Percentiles rank a stretch among this genome's conserved stretches.
phyloP scores from a whole-genome alignment of 1,140 invertebrate genomes.

The Lordiphosa collinella region DNA sequence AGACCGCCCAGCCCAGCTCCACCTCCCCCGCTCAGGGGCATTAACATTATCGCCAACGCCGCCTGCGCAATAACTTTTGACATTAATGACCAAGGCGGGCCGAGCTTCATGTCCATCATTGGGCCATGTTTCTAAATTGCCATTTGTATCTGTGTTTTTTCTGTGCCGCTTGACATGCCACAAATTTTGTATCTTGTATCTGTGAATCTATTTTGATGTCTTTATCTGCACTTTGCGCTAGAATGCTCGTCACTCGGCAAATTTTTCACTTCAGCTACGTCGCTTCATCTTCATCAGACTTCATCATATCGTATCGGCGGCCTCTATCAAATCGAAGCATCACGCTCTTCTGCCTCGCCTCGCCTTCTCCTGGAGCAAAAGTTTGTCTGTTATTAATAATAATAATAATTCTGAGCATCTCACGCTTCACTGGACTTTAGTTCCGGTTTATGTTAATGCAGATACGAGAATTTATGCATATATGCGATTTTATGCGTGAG shows the following conservation, averaged over 20 bases:
- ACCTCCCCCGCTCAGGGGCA: conserved; percentile 10
- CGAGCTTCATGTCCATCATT: conserved; percentile 35
- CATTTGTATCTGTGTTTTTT: conserved; percentile 55
- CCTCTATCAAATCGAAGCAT: conserved; percentile 28
- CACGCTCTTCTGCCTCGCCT: conserved; percentile 15
- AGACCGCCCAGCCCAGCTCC: conserved; percentile 24
- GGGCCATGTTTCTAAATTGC: conserved; percentile 58
- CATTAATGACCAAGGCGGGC: conserved; percentile 60
- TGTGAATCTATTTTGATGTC: conserved; percentile 40
- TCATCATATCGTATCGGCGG: conserved; percentile 15
- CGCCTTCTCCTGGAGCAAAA: not conserved
- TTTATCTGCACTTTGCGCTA: conserved; percentile 74
- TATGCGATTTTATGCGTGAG: conserved; percentile 11
- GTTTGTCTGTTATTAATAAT: conserved; percentile 46
- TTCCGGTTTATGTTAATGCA: conserved; percentile 69
- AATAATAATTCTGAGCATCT: conserved; percentile 44
- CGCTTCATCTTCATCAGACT: conserved; percentile 57
- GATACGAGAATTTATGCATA: conserved; percentile 44
- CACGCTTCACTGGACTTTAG: conserved; percentile 55
- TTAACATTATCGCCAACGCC: conserved; percentile 54
- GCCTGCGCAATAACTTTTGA: conserved; percentile 74
- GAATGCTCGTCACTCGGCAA: conserved; percentile 56
- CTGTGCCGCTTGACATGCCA: conserved; percentile 53
- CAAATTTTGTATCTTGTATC: conserved; percentile 47
- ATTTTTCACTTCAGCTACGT: conserved; percentile 54